A percentile compares a stretch with the other conserved stretches of the same genome.
Conservation (phyloP, 2,888 invertebrate species). For the Parnassius apollo region DNA sequence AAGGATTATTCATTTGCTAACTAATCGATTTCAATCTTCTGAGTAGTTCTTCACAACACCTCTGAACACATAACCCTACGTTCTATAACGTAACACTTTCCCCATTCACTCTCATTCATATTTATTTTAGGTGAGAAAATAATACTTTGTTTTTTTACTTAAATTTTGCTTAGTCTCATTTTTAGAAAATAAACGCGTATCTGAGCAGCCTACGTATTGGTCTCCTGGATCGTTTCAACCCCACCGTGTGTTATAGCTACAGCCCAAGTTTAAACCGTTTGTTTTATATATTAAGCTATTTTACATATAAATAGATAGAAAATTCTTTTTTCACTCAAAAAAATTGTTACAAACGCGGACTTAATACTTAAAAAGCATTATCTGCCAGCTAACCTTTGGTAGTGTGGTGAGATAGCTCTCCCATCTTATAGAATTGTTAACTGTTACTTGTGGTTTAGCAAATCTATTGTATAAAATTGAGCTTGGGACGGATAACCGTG, state of each 20-base stretch:
- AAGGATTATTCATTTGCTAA: conserved; percentile 64
- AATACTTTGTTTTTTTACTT: conserved; percentile 83
- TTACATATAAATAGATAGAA: conserved; percentile 41
- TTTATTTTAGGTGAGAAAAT: conserved; percentile 85
- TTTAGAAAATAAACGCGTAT: conserved; percentile 84
- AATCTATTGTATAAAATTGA: too few species aligned
- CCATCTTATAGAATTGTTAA: too few species aligned
- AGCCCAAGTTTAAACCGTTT: conserved; percentile 90
- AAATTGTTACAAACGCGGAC: too few species aligned
- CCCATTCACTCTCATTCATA: conserved; percentile 81
- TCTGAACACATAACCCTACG: conserved; percentile 45
- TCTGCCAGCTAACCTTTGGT: too few species aligned
- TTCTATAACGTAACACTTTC: conserved; percentile 76
- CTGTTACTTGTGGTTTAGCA: too few species aligned
- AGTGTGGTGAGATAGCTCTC: too few species aligned
- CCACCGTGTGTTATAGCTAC: conserved; percentile 86
- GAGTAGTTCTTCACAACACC: conserved; percentile 45
- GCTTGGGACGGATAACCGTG: too few species aligned
- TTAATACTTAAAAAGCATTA: too few species aligned
- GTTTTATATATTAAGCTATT: conserved; percentile 84
- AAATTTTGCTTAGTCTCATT: conserved; percentile 83
- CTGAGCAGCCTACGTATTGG: conserved; percentile 86
- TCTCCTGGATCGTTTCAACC: conserved; percentile 90
- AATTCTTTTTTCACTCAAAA: too few species aligned
- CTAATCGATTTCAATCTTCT: conserved; percentile 60